Evolutionary conservation across 2,888 invertebrate species (phyloP).

Genomic region (Netelia inedita): DNA sequence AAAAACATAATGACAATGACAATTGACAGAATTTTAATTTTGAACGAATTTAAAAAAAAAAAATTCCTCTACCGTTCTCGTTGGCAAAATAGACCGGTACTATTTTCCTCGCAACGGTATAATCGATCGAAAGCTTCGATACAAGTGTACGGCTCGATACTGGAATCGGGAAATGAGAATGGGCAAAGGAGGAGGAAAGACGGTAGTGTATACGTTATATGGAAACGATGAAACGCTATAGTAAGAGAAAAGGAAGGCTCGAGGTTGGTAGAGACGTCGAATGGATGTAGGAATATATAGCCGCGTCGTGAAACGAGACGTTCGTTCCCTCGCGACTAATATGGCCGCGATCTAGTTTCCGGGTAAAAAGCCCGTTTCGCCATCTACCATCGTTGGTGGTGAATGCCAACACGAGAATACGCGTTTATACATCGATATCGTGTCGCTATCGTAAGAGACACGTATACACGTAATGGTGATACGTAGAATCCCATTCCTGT

Average conservation of each 20-base stretch:
- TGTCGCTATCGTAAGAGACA: slow-evolving; percentile 19
- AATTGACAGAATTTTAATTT: background rate
- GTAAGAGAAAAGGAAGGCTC: slow-evolving; percentile 20
- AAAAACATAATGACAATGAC: background rate
- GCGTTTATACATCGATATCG: slow-evolving; percentile 42
- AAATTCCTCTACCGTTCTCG: background rate
- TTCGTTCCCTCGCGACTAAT: slow-evolving; percentile 57
- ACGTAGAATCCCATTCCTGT: slow-evolving; percentile 46
- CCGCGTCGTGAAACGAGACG: slow-evolving; percentile 45
- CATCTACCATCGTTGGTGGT: slow-evolving; percentile 33
- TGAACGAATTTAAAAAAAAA: background rate
- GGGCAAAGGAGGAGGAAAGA: slow-evolving; percentile 28
- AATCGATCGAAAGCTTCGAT: slow-evolving; percentile 26
- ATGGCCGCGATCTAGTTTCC: slow-evolving; percentile 67
- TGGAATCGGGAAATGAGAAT: slow-evolving; percentile 42
- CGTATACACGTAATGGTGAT: slow-evolving; percentile 21
- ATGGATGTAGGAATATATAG: slow-evolving; percentile 34
- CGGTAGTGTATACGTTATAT: slow-evolving; percentile 1
- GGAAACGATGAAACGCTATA: slow-evolving; percentile 36
- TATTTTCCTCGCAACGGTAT: slow-evolving; percentile 18
- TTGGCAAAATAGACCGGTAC: background rate
- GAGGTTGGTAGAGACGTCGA: slow-evolving; percentile 29
- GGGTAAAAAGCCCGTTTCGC: slow-evolving; percentile 62
- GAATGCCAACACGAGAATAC: slow-evolving; percentile 18
- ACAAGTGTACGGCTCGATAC: slow-evolving; percentile 28